phyloP scores from a whole-genome alignment of 1,140 invertebrate genomes.

The Lamellibrachia luymesi region DNA sequence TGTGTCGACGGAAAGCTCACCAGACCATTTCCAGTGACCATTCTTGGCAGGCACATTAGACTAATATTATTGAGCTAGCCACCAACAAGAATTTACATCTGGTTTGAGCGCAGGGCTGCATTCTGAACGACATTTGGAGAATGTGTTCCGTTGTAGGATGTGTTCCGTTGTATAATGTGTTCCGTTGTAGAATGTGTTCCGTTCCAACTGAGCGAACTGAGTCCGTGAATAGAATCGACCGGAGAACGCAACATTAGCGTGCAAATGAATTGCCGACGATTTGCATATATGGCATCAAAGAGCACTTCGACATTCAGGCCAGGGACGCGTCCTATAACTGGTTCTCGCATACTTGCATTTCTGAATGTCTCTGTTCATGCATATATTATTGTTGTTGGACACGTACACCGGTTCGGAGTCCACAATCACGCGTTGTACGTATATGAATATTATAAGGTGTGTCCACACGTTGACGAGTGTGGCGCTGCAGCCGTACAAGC shows the following conservation, averaged over 20 bases:
- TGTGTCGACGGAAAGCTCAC: too few relatives aligned
- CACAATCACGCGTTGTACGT: too few relatives aligned
- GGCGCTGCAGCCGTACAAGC: too few relatives aligned
- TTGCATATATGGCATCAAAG: neutral
- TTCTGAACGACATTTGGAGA: neutral
- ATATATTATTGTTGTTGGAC: neutral
- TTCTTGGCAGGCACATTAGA: too few relatives aligned
- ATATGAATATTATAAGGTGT: too few relatives aligned
- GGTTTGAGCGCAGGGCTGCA: too few relatives aligned
- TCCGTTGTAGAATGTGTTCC: neutral
- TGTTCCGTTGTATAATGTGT: neutral
- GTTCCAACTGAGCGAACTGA: neutral
- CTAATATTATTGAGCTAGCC: too few relatives aligned
- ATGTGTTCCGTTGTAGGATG: neutral
- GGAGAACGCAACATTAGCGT: neutral
- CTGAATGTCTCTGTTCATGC: neutral
- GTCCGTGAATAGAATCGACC: neutral
- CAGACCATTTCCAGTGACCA: too few relatives aligned
- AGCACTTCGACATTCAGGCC: neutral
- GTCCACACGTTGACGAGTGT: too few relatives aligned
- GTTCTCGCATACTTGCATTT: neutral
- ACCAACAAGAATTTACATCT: too few relatives aligned
- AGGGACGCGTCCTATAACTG: neutral
- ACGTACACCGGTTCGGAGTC: neutral
- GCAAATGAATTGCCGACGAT: neutral